Evolutionary conservation across 2,888 invertebrate genomes (phyloP).

Genomic region (Eilema caniola): DNA sequence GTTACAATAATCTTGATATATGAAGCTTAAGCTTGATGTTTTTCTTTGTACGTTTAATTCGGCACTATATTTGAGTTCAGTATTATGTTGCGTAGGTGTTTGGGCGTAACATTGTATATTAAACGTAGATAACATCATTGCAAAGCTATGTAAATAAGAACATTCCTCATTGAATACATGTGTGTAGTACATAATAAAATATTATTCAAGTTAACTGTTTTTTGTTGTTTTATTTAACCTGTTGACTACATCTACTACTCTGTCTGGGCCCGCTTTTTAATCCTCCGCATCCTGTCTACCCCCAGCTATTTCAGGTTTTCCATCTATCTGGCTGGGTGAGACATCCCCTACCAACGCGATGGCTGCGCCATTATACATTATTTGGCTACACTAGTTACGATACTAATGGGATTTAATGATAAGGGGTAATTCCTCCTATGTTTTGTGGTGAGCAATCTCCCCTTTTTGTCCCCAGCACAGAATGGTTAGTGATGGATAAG

Average conservation of each 20-base stretch:
- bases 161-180: slow-evolving; percentile 84
- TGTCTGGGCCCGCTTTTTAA: not conserved
- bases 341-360: too few relatives aligned
- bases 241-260: not conserved
- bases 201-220: slow-evolving; percentile 86
- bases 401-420: too few relatives aligned
- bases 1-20: slow-evolving; percentile 53
- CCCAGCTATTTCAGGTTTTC: not conserved
- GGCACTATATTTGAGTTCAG: slow-evolving; percentile 68
- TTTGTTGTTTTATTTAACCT: slow-evolving; percentile 68
- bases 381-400: too few relatives aligned
- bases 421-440: too few relatives aligned
- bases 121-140: slow-evolving; percentile 51
- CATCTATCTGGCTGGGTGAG: not conserved
- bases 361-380: too few relatives aligned
- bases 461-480: too few relatives aligned
- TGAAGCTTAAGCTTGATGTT: slow-evolving; percentile 43
- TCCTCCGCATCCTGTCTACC: not conserved
- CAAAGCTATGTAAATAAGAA: slow-evolving; percentile 86
- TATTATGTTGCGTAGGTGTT: slow-evolving; percentile 73
- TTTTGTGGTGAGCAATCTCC: too few relatives aligned
- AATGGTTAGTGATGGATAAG: too few relatives aligned
- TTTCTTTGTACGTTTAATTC: slow-evolving; percentile 49
- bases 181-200: slow-evolving; percentile 87
- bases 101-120: slow-evolving; percentile 51